Conservation (phyloP, 2,113 vertebrate species). For the Tupaia tana region DNA sequence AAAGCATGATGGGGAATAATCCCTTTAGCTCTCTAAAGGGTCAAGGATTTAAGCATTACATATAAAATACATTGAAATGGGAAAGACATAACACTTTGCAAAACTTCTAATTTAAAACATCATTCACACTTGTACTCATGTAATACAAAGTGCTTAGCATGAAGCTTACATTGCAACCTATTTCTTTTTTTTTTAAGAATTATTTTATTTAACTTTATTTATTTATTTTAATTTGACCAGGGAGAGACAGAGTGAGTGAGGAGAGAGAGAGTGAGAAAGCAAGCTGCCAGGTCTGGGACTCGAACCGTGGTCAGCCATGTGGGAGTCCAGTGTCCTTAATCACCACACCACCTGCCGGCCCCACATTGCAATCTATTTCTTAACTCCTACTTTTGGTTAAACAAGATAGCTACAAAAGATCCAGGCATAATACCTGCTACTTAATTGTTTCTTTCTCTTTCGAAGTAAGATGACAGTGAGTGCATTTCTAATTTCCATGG, state of each 20-base stretch:
- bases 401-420: not conserved
- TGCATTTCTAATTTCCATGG: not conserved
- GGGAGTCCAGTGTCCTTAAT: too few relatives aligned
- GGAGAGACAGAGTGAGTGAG: too few relatives aligned
- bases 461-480: not conserved
- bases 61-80: not conserved
- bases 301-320: too few relatives aligned
- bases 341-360: too few relatives aligned
- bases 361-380: not conserved
- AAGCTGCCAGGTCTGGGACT: too few relatives aligned
- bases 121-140: not conserved
- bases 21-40: not conserved
- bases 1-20: conserved; percentile 19
- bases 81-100: not conserved
- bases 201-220: too few relatives aligned
- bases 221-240: too few relatives aligned
- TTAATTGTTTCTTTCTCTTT: conserved; percentile 35
- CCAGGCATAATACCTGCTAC: not conserved
- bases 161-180: not conserved
- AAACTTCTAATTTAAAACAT: conserved; percentile 9
- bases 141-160: not conserved
- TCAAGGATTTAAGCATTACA: not conserved
- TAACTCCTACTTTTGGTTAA: conserved; percentile 41
- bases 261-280: too few relatives aligned
- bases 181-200: not conserved